phyloP scores from a whole-genome alignment of 1,140 invertebrate genomes.

The Hyposmocoma kahamanoa region DNA sequence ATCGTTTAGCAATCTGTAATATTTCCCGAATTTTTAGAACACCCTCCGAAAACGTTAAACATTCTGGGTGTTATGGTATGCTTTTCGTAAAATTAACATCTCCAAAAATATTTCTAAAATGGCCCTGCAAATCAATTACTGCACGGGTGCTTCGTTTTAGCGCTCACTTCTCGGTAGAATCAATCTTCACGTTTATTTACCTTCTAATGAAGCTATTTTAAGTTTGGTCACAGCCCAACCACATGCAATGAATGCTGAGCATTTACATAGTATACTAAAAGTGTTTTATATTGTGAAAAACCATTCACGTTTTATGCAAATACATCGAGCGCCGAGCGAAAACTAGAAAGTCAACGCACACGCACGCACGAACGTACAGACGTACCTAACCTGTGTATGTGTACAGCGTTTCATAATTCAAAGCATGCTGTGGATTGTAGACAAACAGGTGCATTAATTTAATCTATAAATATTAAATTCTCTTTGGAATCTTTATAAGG shows the following conservation, averaged over 20 bases:
- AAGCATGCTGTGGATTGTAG: constrained; percentile 17
- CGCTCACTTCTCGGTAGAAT: too few species aligned
- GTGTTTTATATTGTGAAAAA: constrained; percentile 69
- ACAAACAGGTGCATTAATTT: background rate
- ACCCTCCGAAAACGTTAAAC: too few species aligned
- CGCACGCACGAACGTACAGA: constrained; percentile 26
- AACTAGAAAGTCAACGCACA: constrained; percentile 71
- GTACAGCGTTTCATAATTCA: constrained; percentile 39
- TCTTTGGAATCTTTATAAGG: too few species aligned
- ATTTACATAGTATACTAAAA: constrained; percentile 59
- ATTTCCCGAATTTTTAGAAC: too few species aligned
- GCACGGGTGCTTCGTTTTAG: too few species aligned
- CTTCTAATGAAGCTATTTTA: constrained; percentile 58
- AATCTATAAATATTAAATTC: constrained; percentile 13
- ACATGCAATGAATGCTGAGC: constrained; percentile 58
- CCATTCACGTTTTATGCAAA: constrained; percentile 71
- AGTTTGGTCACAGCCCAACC: constrained; percentile 44
- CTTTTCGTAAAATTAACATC: too few species aligned
- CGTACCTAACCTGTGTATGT: constrained; percentile 17
- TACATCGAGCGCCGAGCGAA: constrained; percentile 55
- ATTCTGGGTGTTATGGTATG: too few species aligned
- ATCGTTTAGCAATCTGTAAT: too few species aligned
- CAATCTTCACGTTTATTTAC: too few species aligned
- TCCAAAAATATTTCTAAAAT: too few species aligned
- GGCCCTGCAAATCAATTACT: too few species aligned